These are phyloP conservation scores for Hypocryptadius cinnamomeus DNA, from an alignment of 2,113 vertebrate species.

Conservation along the genomic window DNA sequence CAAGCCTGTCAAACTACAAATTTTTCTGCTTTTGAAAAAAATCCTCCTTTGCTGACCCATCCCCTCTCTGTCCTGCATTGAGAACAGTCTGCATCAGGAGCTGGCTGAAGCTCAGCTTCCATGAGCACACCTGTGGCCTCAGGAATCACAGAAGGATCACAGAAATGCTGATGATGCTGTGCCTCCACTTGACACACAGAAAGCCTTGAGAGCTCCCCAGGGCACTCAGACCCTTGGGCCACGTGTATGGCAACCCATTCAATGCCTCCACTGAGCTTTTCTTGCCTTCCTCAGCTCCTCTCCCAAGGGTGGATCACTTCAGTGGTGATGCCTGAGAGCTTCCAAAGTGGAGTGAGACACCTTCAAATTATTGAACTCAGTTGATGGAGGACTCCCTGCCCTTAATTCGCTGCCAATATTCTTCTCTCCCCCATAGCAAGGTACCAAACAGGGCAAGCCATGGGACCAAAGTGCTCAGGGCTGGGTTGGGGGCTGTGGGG, in stretches of 20 bases:
- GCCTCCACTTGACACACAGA: background rate
- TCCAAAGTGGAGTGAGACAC: background rate
- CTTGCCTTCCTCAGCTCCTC: background rate
- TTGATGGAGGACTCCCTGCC: background rate
- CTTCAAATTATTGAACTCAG: background rate
- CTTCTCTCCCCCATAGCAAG: accelerated
- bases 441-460: background rate
- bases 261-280: background rate
- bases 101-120: background rate
- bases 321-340: background rate
- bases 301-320: background rate
- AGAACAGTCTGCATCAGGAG: background rate
- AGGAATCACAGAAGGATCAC: background rate
- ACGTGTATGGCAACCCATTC: background rate
- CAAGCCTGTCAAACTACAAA: background rate
- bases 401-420: background rate
- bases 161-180: background rate
- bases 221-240: background rate
- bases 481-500: background rate
- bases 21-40: background rate
- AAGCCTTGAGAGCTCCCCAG: background rate
- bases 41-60: background rate
- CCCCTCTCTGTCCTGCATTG: background rate
- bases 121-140: accelerated
- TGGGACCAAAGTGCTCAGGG: background rate